A percentile compares a stretch with the other conserved stretches of the same genome.
phyloP scores from a whole-genome alignment of 2,888 invertebrate genomes.

The Chaitophorus viminalis region DNA sequence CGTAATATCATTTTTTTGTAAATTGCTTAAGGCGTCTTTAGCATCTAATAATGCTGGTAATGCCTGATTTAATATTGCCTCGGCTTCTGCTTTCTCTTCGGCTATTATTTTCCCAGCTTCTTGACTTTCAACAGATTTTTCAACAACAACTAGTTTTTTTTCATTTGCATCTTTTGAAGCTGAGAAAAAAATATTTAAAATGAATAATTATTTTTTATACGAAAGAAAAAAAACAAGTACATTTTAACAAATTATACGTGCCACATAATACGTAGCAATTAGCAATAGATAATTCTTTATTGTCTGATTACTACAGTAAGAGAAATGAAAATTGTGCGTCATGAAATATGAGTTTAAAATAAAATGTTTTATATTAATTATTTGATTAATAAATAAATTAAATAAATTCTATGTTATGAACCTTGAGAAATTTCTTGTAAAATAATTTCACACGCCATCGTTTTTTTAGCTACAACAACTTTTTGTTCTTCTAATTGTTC shows the following conservation, averaged over 20 bases:
- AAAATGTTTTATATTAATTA: too few relatives aligned
- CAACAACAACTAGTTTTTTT: slow-evolving; percentile 73
- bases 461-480: slow-evolving; percentile 83
- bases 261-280: too few relatives aligned
- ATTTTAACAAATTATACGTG: too few relatives aligned
- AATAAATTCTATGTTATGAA: slow-evolving; percentile 63
- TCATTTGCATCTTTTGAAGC: slow-evolving; percentile 46
- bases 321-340: neutral
- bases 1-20: slow-evolving; percentile 90
- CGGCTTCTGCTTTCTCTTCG: slow-evolving; percentile 86
- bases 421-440: slow-evolving; percentile 79
- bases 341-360: neutral
- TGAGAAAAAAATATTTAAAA: neutral
- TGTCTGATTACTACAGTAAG: too few relatives aligned
- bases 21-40: slow-evolving; percentile 79
- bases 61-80: slow-evolving; percentile 81
- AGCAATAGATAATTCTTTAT: too few relatives aligned
- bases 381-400: too few relatives aligned
- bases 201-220: too few relatives aligned
- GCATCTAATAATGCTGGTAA: slow-evolving; percentile 87
- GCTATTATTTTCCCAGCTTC: slow-evolving; percentile 78
- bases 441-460: slow-evolving; percentile 82
- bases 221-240: too few relatives aligned
- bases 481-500: slow-evolving; percentile 84
- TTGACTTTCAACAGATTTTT: slow-evolving; percentile 83